Base-by-base conservation (phyloP, 2,888 invertebrate genomes). In the Tridacna crocea region DNA sequence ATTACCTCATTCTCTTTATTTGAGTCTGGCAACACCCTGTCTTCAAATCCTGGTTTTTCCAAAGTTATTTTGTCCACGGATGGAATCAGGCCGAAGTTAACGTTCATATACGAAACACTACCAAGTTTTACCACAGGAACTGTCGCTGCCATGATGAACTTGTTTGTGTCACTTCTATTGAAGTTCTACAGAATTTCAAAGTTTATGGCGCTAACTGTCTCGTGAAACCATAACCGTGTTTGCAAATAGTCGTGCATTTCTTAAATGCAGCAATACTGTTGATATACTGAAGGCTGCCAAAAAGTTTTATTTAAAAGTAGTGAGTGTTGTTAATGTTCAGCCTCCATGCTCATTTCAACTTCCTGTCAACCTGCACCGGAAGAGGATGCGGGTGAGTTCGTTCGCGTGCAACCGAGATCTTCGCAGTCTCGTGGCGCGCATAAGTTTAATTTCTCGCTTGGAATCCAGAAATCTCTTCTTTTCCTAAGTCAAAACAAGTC, bases 1-100 rank as follows among this genome's bases (percentile, higher is more conserved):
- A n/a, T 51, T 70, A 70, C 70, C 70, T 70, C 70, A 51, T 70
- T 70, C 26, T 70, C 70, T 51, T 70, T 70, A 13, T 70, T 70
- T 22, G 70, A 48, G 11, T 51, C 70, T 24, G 26, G 51, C 15
- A 70, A 4, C 12, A 15, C 47, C 11, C 51, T 26, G 15, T 48
- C 24, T 48, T 70, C 70, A 22, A 70, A 51, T 26, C 24, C 51
- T 17, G 48, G 12, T 13, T 70, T 70, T 10, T 65, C 27, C 46
- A 47, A 22, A 22, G 8, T 26, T 47, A 24, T 70, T 24, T 51
- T 51, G 6, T 26, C n/a, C 13, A 10, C 11, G 4, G 68, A n/a
- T 22, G 17, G 68, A 19, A 22, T 24, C 70, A 48, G 51, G 17
- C 70, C 51, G 15, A 22, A 24, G 66, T 66, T 66, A 27, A 36